Conservation (phyloP, 2,797 vertebrate genomes). For the Emys orbicularis region DNA sequence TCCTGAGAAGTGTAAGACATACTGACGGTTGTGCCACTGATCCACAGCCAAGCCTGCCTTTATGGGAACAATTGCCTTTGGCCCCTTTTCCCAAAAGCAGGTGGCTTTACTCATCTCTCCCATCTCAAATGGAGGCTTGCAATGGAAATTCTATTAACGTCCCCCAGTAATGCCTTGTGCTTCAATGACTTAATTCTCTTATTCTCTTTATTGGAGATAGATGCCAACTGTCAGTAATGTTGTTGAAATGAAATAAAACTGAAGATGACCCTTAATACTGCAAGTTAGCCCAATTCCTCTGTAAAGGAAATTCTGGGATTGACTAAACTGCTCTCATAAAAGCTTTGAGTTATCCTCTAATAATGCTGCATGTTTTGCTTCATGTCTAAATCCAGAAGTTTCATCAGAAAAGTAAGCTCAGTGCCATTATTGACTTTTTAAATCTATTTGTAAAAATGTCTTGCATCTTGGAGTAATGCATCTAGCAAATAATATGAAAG, state of each 20-base stretch:
- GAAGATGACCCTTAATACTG: background rate
- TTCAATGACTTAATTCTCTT: background rate
- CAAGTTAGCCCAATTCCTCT: background rate
- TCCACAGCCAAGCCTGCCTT: background rate
- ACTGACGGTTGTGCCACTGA: fast-evolving
- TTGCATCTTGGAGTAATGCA: fast-evolving
- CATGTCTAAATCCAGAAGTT: background rate
- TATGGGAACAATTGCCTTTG: fast-evolving
- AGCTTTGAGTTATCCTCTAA: background rate
- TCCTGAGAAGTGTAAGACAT: fast-evolving
- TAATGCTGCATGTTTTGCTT: background rate
- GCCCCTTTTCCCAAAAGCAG: background rate
- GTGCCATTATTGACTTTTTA: background rate
- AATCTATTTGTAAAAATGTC: background rate
- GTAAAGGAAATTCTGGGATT: background rate
- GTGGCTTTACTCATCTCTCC: background rate
- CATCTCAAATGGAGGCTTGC: background rate
- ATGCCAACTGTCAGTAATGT: background rate
- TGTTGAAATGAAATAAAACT: fast-evolving
- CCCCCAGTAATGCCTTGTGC: background rate
- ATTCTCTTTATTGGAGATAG: fast-evolving
- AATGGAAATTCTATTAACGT: background rate
- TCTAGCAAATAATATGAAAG: fast-evolving
- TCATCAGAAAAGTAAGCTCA: background rate
- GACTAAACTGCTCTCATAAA: fast-evolving